Percentiles rank a stretch among this genome's conserved stretches.
Conservation (phyloP, 2,888 invertebrate species). For the Tinea pellionella region DNA sequence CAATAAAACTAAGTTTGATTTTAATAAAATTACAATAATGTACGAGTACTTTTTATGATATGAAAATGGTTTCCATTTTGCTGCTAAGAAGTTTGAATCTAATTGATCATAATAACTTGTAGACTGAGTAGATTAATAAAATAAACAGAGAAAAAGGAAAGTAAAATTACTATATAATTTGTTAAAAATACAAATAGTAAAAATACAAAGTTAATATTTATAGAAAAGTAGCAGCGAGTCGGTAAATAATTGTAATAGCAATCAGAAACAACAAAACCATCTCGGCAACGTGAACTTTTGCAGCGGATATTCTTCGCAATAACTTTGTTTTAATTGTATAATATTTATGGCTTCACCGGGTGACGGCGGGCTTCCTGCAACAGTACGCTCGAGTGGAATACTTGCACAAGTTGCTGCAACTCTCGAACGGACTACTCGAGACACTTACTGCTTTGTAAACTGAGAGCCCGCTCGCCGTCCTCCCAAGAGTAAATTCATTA, state of each 20-base stretch:
- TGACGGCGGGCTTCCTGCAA: not conserved
- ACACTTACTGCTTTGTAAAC: slow-evolving; percentile 6
- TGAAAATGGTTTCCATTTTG: no score
- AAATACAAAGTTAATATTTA: not conserved
- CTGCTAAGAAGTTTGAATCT: no score
- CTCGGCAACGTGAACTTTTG: not conserved
- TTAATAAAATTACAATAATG: no score
- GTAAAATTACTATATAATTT: no score
- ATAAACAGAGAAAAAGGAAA: no score
- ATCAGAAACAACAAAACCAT: not conserved
- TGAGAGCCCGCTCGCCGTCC: not conserved
- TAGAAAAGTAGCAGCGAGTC: not conserved
- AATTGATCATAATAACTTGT: no score
- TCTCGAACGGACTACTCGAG: not conserved
- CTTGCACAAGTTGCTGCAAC: slow-evolving; percentile 7
- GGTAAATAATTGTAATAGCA: slow-evolving; percentile 1
- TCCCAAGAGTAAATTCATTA: slow-evolving; percentile 44
- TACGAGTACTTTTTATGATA: no score
- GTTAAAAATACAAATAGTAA: not conserved
- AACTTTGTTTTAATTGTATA: slow-evolving; percentile 12
- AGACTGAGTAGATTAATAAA: no score
- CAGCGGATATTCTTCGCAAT: slow-evolving; percentile 1
- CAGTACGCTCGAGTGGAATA: not conserved
- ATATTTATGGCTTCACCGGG: slow-evolving; percentile 9
- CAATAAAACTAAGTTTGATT: no score